A percentile compares a stretch with the other conserved stretches of the same genome.
Evolutionary conservation across 1,140 invertebrate genomes (phyloP).

Genomic region (Sipha flava): DNA sequence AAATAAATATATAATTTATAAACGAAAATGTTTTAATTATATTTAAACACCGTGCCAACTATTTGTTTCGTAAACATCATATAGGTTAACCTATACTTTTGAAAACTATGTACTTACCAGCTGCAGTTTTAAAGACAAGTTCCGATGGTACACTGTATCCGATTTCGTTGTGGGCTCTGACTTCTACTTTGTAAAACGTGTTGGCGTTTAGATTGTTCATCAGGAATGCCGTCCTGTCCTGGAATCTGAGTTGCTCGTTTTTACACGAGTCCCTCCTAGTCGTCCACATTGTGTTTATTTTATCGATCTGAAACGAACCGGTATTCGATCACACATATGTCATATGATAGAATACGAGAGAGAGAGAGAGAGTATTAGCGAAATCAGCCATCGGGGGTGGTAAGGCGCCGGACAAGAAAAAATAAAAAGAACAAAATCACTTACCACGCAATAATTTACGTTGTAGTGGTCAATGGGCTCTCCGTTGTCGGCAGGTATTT

Average conservation of each 20-base stretch:
- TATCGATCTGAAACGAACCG: neutral
- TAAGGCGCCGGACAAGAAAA: too few relatives aligned
- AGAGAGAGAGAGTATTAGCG: too few relatives aligned
- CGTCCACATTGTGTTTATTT: neutral
- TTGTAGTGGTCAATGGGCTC: constrained; percentile 75
- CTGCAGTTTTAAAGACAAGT: constrained; percentile 62
- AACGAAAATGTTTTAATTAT: too few relatives aligned
- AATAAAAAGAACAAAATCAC: constrained; percentile 39
- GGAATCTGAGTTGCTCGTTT: neutral
- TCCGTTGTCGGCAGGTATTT: constrained; percentile 74
- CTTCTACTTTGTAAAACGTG: constrained; percentile 69
- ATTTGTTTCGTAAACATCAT: too few relatives aligned
- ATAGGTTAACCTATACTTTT: too few relatives aligned
- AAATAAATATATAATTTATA: too few relatives aligned
- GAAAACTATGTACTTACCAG: neutral
- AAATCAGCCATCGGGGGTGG: too few relatives aligned
- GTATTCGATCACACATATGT: neutral
- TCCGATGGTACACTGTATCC: constrained; percentile 66
- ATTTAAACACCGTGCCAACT: too few relatives aligned
- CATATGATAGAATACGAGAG: too few relatives aligned
- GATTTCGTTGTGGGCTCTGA: constrained; percentile 74
- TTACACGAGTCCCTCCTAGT: neutral
- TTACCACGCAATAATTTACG: constrained; percentile 70
- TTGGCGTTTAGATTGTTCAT: constrained; percentile 54
- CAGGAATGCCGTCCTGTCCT: neutral